Base-by-base conservation (phyloP, 2,888 invertebrate species). In the Ypsolopha scabrella region DNA sequence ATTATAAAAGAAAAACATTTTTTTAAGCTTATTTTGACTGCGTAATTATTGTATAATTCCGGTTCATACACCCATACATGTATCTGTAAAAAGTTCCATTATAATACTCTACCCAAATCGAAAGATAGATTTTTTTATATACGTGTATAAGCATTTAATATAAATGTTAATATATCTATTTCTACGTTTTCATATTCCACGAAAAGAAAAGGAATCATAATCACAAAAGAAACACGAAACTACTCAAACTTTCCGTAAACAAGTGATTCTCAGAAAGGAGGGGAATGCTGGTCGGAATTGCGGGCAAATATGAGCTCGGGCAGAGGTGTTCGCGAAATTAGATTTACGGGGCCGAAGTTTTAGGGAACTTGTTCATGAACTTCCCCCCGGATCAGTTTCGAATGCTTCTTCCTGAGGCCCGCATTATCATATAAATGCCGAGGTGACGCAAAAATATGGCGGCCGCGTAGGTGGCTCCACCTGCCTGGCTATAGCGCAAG, bases 401-500 rank as follows among this genome's bases (percentile, higher is more conserved):
- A 51, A 71, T 67, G 67, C 68, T 64, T 64, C 62, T 64, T 65
- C 51, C 64, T 63, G 63, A 52, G 49, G 51, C 48, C 14, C 53
- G 47, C 52, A 59, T 57, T 68, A 69, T 61, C 68, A 67, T 68
- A 68, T 66, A 69, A 67, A 69, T 69, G 63, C 58, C 65, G 57
- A 61, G 65, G 75, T 76, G 80, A 79, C 79, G 80, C 71, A 71
- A 76, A 83, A 80, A 83, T 85, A 83, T 82, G 75, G 75, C 72
- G 63, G 51, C 52, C 64, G 65, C 62, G 62, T 59, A 55, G 58
- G 58, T 54, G 57, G 59, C 60, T 64, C 64, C 68, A 71, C 72
- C 72, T 48, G 48, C 11, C 46, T 7, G 7, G n/a, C 46, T 46
- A 46, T 38, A 45, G 43, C 47, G 35, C 13, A 55, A 59, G 11